Conservation (phyloP, 2,113 vertebrate genomes). For the Trinectes maculatus region DNA sequence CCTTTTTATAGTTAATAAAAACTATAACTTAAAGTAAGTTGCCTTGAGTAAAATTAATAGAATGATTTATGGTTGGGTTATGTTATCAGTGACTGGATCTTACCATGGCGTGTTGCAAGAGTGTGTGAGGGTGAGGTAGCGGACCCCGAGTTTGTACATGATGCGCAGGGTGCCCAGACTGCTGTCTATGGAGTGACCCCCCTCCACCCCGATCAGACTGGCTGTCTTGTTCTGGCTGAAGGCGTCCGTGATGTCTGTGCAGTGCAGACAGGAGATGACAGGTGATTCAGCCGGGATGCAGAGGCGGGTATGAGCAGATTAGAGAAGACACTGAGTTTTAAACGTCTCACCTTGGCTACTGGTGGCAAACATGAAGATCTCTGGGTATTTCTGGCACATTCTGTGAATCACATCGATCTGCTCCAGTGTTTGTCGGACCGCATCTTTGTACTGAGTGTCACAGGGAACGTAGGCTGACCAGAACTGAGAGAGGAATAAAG, state of each 20-base stretch:
- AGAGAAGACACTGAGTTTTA: not conserved
- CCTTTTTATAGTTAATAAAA: not conserved
- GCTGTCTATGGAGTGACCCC: slow-evolving; percentile 95
- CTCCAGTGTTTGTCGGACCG: slow-evolving; percentile 90
- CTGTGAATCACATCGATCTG: slow-evolving; percentile 93
- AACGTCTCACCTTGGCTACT: slow-evolving; percentile 78
- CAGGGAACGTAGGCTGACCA: slow-evolving; percentile 92
- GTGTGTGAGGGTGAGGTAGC: slow-evolving; percentile 95
- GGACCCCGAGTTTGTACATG: slow-evolving; percentile 90
- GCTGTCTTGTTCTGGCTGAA: slow-evolving; percentile 84
- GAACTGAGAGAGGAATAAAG: slow-evolving; percentile 82
- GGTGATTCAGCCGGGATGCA: not conserved
- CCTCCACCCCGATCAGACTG: slow-evolving; percentile 93
- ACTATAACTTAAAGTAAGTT: too few relatives aligned
- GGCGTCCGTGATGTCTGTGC: slow-evolving; percentile 81
- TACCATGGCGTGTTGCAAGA: slow-evolving; percentile 97
- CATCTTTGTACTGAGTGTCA: slow-evolving; percentile 89
- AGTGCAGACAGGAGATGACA: slow-evolving; percentile 4
- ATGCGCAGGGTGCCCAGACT: slow-evolving; percentile 87
- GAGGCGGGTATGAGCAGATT: not conserved
- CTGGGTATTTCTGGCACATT: slow-evolving; percentile 88
- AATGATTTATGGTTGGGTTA: too few relatives aligned
- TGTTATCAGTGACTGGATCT: too few relatives aligned
- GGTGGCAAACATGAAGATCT: slow-evolving; percentile 83
- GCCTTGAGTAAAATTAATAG: too few relatives aligned